A percentile compares a stretch with the other conserved stretches of the same genome.
Evolutionary conservation across 2,797 vertebrate genomes (phyloP).

Genomic region (Rhabdophis nuchalis): DNA sequence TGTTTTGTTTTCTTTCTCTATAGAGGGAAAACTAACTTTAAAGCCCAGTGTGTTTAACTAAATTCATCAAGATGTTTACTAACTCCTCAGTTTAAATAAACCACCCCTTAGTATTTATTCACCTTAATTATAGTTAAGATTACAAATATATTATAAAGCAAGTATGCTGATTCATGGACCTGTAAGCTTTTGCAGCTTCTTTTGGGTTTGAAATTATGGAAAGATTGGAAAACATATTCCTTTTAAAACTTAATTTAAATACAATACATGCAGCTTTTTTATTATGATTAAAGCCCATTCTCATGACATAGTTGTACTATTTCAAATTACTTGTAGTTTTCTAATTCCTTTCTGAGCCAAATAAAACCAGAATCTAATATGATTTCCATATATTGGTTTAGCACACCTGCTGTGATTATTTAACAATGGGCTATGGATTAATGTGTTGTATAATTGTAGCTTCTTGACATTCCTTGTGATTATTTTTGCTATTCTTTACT

Average conservation of each 20-base stretch:
- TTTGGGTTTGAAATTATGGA: background rate
- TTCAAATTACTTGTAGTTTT: background rate
- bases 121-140: background rate
- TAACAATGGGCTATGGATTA: background rate
- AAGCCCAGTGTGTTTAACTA: background rate
- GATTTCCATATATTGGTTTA: background rate
- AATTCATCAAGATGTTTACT: background rate
- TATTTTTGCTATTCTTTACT: background rate
- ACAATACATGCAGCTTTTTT: background rate
- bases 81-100: background rate
- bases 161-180: background rate
- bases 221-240: background rate
- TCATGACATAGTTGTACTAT: background rate
- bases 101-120: background rate
- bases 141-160: background rate
- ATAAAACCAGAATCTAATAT: background rate
- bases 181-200: background rate
- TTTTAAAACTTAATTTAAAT: background rate
- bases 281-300: background rate
- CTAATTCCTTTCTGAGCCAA: background rate
- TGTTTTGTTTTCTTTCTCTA: background rate
- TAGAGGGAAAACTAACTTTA: background rate
- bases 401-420: background rate
- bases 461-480: background rate
- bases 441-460: background rate